Evolutionary conservation across 2,888 invertebrate genomes (phyloP).

Genomic region (Aquatica leii): DNA sequence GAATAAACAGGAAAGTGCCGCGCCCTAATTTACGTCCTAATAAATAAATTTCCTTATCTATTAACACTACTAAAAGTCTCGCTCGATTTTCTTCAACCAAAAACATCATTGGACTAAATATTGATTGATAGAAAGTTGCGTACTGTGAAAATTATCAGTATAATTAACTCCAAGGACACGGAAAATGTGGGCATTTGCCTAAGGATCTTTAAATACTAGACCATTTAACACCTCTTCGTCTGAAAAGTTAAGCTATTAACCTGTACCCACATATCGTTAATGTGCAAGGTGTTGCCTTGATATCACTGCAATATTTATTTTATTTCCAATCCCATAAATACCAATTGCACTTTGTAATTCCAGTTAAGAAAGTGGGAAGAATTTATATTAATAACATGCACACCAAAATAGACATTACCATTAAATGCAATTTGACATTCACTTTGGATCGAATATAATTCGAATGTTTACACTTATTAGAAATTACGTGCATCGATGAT

Average conservation of each 20-base stretch:
- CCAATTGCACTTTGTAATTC: neutral
- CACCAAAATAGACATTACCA: too few species aligned
- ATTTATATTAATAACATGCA: neutral
- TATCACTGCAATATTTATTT: constrained; percentile 2
- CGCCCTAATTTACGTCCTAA: constrained; percentile 44
- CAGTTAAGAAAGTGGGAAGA: constrained; percentile 4
- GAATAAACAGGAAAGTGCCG: constrained; percentile 41
- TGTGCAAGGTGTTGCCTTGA: constrained; percentile 9
- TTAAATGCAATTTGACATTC: too few species aligned
- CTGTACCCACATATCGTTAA: constrained; percentile 7
- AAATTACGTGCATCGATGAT: too few species aligned
- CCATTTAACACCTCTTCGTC: constrained; percentile 9
- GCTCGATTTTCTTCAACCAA: neutral
- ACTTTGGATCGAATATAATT: too few species aligned
- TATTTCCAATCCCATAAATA: constrained; percentile 5
- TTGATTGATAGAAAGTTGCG: constrained; percentile 7
- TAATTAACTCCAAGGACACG: constrained; percentile 5
- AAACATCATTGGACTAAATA: neutral
- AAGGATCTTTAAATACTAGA: constrained; percentile 9
- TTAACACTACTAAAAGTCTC: constrained; percentile 29
- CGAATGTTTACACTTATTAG: too few species aligned
- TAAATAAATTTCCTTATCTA: constrained; percentile 43
- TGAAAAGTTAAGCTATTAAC: constrained; percentile 5
- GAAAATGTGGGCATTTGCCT: constrained; percentile 4
- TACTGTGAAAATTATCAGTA: neutral